Evolutionary conservation across 2,113 vertebrate species (phyloP).

Genomic region (Eptesicus fuscus): DNA sequence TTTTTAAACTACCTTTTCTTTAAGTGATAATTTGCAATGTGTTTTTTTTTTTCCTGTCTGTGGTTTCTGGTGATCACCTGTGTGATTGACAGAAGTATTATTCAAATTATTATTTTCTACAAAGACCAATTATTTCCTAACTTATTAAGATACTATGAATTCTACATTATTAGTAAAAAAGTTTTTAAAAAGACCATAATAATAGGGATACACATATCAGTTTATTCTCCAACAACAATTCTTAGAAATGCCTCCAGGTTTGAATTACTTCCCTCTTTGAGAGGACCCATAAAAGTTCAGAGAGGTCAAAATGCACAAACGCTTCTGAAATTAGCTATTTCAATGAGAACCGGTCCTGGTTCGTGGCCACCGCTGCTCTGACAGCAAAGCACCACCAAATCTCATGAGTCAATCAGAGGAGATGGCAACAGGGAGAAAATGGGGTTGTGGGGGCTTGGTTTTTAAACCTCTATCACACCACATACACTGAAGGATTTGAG

Average conservation of each 20-base stretch:
- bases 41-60: not conserved
- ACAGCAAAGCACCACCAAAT: not conserved
- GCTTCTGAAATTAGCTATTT: conserved; percentile 50
- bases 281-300: conserved; percentile 37
- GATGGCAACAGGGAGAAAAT: not conserved
- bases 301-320: conserved; percentile 29
- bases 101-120: conserved; percentile 31
- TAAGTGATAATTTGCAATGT: not conserved
- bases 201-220: not conserved
- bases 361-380: not conserved
- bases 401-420: not conserved
- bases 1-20: conserved; percentile 15
- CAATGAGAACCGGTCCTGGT: not conserved
- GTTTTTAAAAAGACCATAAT: not conserved
- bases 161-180: not conserved
- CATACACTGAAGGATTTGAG: not conserved
- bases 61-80: not conserved
- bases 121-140: not conserved
- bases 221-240: not conserved
- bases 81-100: not conserved
- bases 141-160: not conserved
- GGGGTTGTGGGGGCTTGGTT: not conserved
- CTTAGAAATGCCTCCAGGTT: conserved; percentile 4
- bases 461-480: not conserved
- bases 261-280: conserved; percentile 39